Evolutionary conservation across 2,888 invertebrate species (phyloP), one percentile per base, ranked within the genome.

Genomic region (Mystacides longicornis): DNA sequence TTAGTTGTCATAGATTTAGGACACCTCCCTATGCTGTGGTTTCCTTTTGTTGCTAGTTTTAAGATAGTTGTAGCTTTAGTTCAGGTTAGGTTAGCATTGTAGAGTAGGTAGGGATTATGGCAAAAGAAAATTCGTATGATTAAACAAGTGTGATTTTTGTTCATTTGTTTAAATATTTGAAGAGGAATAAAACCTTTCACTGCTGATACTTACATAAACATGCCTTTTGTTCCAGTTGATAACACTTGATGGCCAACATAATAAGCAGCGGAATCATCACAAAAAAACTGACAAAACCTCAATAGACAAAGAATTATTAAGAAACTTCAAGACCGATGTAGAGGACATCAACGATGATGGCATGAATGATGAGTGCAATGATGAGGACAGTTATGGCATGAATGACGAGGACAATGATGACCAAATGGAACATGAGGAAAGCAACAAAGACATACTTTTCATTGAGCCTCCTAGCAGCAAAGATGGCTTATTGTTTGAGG

Each of bases 401-500:
- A 37, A 42, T 14, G 11, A 16, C n/a, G 37, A 18, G 18, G 18
- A 54, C n/a, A 31, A 54, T 50, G 23, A 14, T 14, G 3, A 37
- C 16, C 3, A 7, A n/a, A 37, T 37, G 37, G 37, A 37, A 3
- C 37, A 37, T 3, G 37, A 37, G 16, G 37, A 37, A 14, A 7
- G 3, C 14, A 16, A 14, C 3, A 37, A 37, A 16, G 14, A 37
- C 16, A 3, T 3, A 3, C 37, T 37, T 14, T 37, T 37, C 46
- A 37, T 49, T 19, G 42, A 48, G 14, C n/a, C 21, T 20, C 50
- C 51, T 21, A 14, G 16, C 14, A 37, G n/a, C 37, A 37, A 37
- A 14, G 37, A 37, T 14, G n/a, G n/a, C n/a, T 7, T 7, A 7
- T 37, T 37, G 5, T 49, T 45, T 18, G 74, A 75, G 43, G 76